A percentile compares a stretch with the other conserved stretches of the same genome.
Conservation (phyloP, 1,140 invertebrate genomes). For the Leptoteleia sp. region DNA sequence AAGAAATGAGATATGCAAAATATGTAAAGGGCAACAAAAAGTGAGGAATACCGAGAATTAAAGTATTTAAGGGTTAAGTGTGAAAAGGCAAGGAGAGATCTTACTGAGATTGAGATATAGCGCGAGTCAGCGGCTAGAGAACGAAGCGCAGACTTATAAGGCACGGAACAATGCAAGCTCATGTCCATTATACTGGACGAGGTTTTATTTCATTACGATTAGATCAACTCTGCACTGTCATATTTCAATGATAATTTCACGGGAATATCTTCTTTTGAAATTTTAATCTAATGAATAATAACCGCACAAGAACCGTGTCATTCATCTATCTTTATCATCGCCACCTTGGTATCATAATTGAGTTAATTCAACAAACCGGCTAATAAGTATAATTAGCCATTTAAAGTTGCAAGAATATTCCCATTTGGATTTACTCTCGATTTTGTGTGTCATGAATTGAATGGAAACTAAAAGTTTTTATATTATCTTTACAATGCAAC, state of each 20-base stretch:
- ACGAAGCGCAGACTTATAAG: slow-evolving; percentile 63
- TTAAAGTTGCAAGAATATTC: not conserved
- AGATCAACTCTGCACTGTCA: slow-evolving; percentile 59
- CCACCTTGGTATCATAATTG: slow-evolving; percentile 30
- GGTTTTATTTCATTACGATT: slow-evolving; percentile 69
- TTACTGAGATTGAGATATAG: slow-evolving; percentile 65
- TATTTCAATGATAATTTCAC: slow-evolving; percentile 62
- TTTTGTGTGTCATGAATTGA: too few relatives aligned
- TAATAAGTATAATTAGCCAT: slow-evolving; percentile 26
- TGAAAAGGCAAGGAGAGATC: slow-evolving; percentile 62
- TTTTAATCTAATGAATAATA: slow-evolving; percentile 56
- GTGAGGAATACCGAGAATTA: slow-evolving; percentile 56
- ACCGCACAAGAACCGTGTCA: slow-evolving; percentile 30
- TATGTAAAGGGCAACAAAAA: slow-evolving; percentile 54
- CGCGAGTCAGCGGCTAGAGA: slow-evolving; percentile 40
- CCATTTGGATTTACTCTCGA: not conserved
- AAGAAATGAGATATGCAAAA: slow-evolving; percentile 45
- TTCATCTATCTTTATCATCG: slow-evolving; percentile 21
- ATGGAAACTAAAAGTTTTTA: too few relatives aligned
- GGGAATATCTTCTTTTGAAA: slow-evolving; percentile 52
- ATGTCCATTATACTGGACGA: slow-evolving; percentile 63
- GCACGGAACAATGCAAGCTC: slow-evolving; percentile 64
- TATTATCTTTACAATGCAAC: too few relatives aligned
- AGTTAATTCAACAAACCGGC: slow-evolving; percentile 19
- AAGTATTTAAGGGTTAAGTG: slow-evolving; percentile 67